These are phyloP conservation scores for Hippocampus abdominalis DNA, from an alignment of 2,113 vertebrate species.

Conservation along the genomic window DNA sequence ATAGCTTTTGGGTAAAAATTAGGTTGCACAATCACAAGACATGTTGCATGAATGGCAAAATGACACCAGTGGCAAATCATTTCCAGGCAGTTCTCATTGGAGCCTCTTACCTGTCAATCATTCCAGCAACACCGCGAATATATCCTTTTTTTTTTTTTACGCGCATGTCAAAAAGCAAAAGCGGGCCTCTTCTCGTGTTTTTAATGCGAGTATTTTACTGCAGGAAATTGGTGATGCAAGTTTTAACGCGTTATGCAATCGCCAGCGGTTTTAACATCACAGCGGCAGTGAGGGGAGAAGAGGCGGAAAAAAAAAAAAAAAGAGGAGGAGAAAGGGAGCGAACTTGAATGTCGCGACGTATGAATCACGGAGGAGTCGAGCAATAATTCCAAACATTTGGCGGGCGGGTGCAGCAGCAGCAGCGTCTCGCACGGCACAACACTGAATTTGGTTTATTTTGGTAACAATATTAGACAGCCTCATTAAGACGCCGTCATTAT, in stretches of 20 bases:
- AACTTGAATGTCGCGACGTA: conserved; percentile 5
- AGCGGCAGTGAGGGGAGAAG: background rate
- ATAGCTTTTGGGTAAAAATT: too few relatives aligned
- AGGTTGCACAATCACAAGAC: too few relatives aligned
- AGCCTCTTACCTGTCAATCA: background rate
- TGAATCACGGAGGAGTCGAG: background rate
- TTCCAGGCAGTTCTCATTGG: background rate
- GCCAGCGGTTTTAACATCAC: conserved; percentile 8
- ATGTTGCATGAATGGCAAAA: too few relatives aligned
- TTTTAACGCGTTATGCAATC: conserved; percentile 17
- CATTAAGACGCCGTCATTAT: background rate
- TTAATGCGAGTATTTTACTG: conserved; percentile 11
- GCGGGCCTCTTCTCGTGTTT: background rate
- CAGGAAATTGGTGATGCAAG: conserved; percentile 10
- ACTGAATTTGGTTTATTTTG: background rate
- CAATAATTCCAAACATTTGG: background rate
- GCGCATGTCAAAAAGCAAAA: background rate
- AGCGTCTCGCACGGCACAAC: background rate
- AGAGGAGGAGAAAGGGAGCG: background rate
- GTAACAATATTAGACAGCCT: conserved; percentile 2
- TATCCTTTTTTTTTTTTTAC: background rate
- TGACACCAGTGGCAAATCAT: too few relatives aligned
- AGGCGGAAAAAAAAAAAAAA: background rate
- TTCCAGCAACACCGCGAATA: background rate
- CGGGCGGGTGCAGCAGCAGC: background rate